Conservation (phyloP, 2,797 vertebrate species). For the Carduelis carduelis region DNA sequence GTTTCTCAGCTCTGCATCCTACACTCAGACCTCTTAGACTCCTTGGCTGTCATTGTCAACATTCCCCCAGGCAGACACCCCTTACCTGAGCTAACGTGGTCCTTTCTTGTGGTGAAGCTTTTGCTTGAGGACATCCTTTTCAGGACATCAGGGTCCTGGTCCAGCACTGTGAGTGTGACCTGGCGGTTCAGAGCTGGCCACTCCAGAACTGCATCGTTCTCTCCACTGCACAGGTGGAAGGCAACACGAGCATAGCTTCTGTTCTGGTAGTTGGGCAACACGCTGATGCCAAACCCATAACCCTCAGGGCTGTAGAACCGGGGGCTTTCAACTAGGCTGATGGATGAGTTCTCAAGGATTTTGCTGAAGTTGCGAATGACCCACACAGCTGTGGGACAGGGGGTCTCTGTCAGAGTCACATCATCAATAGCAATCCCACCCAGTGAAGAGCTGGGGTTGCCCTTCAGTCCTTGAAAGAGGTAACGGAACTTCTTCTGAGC, state of each 20-base stretch:
- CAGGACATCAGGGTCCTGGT: conserved; percentile 83
- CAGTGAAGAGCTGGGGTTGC: conserved; percentile 59
- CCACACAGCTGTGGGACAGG: conserved; percentile 85
- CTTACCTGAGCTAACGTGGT: conserved; percentile 44
- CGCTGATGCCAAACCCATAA: conserved; percentile 79
- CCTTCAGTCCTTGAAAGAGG: conserved; percentile 83
- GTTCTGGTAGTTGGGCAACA: conserved; percentile 54
- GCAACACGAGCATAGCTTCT: conserved; percentile 71
- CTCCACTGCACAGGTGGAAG: conserved; percentile 86
- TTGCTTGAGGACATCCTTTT: conserved; percentile 86
- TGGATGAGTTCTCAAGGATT: conserved; percentile 62
- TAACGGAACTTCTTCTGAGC: conserved; percentile 87
- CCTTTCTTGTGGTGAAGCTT: conserved; percentile 82
- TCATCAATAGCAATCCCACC: conserved; percentile 88
- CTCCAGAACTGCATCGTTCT: conserved; percentile 83
- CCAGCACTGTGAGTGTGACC: conserved; percentile 82
- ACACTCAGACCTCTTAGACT: background rate
- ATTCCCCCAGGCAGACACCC: background rate
- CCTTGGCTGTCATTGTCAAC: background rate
- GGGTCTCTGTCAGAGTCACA: conserved; percentile 82
- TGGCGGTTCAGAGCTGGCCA: conserved; percentile 89
- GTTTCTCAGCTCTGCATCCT: background rate
- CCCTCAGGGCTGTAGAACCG: conserved; percentile 89
- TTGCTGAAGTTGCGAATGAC: conserved; percentile 81
- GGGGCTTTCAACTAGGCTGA: conserved; percentile 72